A percentile compares a stretch with the other conserved stretches of the same genome.
Conservation (phyloP, 2,113 vertebrate genomes). For the Haemorhous mexicanus region DNA sequence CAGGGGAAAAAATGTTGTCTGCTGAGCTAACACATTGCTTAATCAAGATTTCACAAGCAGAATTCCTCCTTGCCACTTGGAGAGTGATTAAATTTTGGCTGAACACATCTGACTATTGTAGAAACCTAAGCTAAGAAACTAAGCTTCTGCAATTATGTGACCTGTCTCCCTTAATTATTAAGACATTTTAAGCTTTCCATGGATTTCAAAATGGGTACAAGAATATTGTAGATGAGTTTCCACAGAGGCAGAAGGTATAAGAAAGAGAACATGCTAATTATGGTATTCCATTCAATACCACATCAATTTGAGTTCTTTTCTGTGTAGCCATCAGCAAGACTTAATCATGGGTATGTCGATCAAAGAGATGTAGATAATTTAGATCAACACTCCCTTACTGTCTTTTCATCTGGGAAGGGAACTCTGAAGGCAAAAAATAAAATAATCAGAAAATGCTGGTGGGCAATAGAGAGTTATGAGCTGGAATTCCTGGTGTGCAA, state of each 20-base stretch:
- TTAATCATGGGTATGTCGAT: background rate
- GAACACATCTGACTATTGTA: background rate
- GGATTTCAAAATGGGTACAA: background rate
- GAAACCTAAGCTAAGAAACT: background rate
- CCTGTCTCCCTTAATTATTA: background rate
- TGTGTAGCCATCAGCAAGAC: background rate
- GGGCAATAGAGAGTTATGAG: background rate
- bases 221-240: background rate
- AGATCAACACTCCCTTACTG: background rate
- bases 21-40: background rate
- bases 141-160: background rate
- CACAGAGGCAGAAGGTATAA: background rate
- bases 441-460: background rate
- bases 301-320: background rate
- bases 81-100: background rate
- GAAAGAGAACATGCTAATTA: background rate
- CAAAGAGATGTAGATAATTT: background rate
- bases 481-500: background rate
- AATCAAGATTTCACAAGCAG: conserved; percentile 29
- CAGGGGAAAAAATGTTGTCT: background rate
- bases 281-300: background rate
- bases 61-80: background rate
- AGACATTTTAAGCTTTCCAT: background rate
- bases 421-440: background rate
- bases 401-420: background rate